Evolutionary conservation across 2,888 invertebrate genomes (phyloP).

Genomic region (Drosophila greeni): DNA sequence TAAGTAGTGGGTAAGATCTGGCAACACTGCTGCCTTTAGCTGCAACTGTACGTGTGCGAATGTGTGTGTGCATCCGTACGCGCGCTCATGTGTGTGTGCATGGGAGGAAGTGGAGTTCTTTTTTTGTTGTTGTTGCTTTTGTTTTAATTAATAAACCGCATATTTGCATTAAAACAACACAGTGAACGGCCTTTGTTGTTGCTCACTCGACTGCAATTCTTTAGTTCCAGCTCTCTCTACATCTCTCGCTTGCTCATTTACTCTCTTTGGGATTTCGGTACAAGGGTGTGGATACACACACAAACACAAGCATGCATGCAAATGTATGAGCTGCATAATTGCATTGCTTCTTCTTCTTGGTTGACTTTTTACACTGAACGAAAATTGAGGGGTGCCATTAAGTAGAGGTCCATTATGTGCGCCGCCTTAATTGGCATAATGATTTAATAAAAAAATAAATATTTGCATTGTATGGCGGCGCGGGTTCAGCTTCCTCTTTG

Average conservation of each 20-base stretch:
- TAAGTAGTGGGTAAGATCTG: constrained; percentile 27
- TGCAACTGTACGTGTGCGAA: constrained; percentile 50
- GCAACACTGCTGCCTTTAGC: constrained; percentile 44
- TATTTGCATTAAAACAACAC: constrained; percentile 67
- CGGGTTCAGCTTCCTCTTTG: constrained; percentile 36
- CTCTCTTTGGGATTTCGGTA: constrained; percentile 31
- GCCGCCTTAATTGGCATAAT: constrained; percentile 73
- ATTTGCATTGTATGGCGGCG: constrained; percentile 67
- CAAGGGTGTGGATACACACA: constrained; percentile 48
- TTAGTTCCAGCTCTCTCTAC: constrained; percentile 36
- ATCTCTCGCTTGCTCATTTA: constrained; percentile 15
- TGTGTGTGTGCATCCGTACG: constrained; percentile 6
- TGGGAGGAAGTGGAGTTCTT: constrained; percentile 59
- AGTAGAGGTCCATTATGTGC: constrained; percentile 19
- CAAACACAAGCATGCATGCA: constrained; percentile 33
- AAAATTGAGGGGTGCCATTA: constrained; percentile 52
- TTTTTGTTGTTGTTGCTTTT: constrained; percentile 42
- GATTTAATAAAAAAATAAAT: constrained; percentile 74
- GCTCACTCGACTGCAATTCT: constrained; percentile 57
- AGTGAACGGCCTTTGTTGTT: constrained; percentile 59
- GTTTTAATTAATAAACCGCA: constrained; percentile 72
- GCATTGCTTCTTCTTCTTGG: constrained; percentile 49
- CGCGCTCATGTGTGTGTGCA: constrained; percentile 3
- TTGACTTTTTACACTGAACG: constrained; percentile 57
- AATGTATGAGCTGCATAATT: constrained; percentile 61